Evolutionary conservation across 64 coral and sea anemone species (phyloP), one percentile per base, ranked within the genome.

Genomic region (Pocillopora damicornis): DNA sequence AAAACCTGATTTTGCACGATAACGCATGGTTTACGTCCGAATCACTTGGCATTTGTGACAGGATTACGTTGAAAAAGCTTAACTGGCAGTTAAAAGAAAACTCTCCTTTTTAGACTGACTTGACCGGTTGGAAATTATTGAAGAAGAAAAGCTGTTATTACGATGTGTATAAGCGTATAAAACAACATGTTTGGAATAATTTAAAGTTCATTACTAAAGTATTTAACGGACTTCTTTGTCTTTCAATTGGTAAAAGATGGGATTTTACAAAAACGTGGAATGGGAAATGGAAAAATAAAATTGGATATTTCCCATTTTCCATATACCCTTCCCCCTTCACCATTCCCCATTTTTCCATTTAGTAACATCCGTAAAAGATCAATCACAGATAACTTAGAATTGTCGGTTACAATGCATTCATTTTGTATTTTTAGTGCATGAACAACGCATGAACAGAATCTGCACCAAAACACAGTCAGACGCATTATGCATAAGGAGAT

Each of bases 1-100:
- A 68, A 68, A 68, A 68, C 64, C 64, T 68, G 64, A 68, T 13
- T 68, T 68, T 68, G 64, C 64, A 68, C 64, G 64, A n/a, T 68
- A 68, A 15, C 13, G 5, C 64, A 68, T 68, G 9, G 64, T 68
- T 68, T 11, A n/a, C 13, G 64, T 68, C 64, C 22, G 64, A 68
- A 68, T 68, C 64, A 13, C 13, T 68, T 68, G 64, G 64, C 13
- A 7, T 68, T 68, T 68, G 22, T 13, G 64, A 68, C 9, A 68
- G 13, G 9, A 68, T 68, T 68, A 68, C 64, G 64, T 68, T 68
- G 64, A 68, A 68, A 68, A 68, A n/a, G 64, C 64, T 68, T 68
- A 68, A 68, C 64, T 68, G 22, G 64, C 9, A 68, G 15, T 68
- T 11, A 68, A 68, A 68, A 68, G 22, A 13, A 68, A 13, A 13